Conservation (phyloP, 2,797 vertebrate species). For the Galago senegalensis region DNA sequence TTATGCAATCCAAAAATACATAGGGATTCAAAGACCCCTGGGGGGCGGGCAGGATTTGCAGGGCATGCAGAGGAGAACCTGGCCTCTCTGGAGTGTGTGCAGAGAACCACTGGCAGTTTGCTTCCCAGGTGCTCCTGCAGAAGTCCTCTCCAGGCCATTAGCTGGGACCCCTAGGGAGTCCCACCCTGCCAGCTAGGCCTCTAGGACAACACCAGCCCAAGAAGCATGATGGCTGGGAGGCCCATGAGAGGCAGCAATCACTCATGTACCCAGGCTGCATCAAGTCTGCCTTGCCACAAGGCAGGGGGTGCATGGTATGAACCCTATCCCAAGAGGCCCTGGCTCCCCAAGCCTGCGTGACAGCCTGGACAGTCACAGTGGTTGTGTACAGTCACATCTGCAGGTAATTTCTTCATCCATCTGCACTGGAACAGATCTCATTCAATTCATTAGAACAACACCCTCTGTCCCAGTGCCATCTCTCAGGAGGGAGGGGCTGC, state of each 20-base stretch:
- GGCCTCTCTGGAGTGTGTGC: neutral
- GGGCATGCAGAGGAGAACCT: neutral
- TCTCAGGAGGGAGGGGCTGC: slow-evolving; percentile 40
- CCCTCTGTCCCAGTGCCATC: slow-evolving; percentile 73
- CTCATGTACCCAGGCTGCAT: neutral
- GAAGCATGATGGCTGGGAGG: neutral
- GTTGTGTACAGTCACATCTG: slow-evolving; percentile 82
- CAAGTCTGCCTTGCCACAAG: slow-evolving; percentile 12
- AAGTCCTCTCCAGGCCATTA: neutral
- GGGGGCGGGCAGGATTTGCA: neutral
- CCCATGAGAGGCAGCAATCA: neutral
- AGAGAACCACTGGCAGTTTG: neutral
- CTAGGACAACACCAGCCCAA: neutral
- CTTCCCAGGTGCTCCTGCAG: neutral
- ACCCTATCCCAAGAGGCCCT: slow-evolving; percentile 61
- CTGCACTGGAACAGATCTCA: slow-evolving; percentile 75
- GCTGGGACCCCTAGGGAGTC: slow-evolving; percentile 15
- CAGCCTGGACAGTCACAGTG: slow-evolving; percentile 49
- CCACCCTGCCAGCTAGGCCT: neutral
- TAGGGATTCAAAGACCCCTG: neutral
- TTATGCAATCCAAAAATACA: neutral
- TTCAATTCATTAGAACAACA: slow-evolving; percentile 75
- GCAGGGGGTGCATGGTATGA: neutral
- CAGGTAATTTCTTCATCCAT: slow-evolving; percentile 84
- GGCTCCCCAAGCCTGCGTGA: slow-evolving; percentile 62